Conservation (phyloP, 2,113 vertebrate genomes). For the Sphyrna mokarran region DNA sequence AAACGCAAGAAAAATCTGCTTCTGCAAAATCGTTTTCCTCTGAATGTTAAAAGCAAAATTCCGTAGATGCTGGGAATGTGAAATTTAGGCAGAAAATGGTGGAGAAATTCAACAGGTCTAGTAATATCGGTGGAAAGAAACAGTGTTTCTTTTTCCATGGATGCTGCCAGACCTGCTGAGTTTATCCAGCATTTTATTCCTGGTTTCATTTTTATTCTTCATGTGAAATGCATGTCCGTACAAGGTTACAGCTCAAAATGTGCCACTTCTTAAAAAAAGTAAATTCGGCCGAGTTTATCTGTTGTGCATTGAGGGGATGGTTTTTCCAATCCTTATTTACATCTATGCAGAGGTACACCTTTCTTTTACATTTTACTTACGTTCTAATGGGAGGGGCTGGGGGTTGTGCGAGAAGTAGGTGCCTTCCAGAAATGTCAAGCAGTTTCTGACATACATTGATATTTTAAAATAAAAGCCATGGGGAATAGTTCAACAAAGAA, state of each 20-base stretch:
- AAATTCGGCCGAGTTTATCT: background rate
- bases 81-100: too few relatives aligned
- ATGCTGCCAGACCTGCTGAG: too few relatives aligned
- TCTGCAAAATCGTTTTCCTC: background rate
- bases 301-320: background rate
- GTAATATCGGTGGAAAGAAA: too few relatives aligned
- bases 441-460: background rate
- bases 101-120: too few relatives aligned
- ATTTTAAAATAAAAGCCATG: background rate
- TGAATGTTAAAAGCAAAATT: too few relatives aligned
- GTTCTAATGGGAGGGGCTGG: background rate
- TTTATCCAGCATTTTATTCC: background rate
- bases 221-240: background rate
- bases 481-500: background rate
- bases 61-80: too few relatives aligned
- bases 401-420: too few relatives aligned
- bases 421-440: background rate
- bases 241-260: background rate
- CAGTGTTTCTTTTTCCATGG: too few relatives aligned
- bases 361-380: background rate
- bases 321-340: background rate
- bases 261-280: background rate
- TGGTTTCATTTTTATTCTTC: background rate
- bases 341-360: background rate
- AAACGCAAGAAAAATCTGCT: background rate